Percentiles rank a stretch among this genome's conserved stretches.
These are phyloP conservation scores for Periophthalmus modestus DNA, from an alignment of 2,113 vertebrate species.

Conservation along the genomic window DNA sequence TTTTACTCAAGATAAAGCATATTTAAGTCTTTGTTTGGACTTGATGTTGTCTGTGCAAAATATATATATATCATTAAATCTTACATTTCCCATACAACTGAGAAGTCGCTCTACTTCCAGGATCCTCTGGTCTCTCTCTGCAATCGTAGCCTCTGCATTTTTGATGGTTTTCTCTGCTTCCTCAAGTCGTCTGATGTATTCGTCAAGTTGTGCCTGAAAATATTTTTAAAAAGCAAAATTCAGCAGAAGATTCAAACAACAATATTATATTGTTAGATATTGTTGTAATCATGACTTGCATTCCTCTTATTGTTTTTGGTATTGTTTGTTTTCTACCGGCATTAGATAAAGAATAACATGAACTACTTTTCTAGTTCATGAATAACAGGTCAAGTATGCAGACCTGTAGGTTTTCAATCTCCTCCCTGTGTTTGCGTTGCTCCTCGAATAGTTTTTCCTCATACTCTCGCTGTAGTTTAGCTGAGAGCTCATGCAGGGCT, in stretches of 20 bases:
- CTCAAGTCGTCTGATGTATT: conserved; percentile 88
- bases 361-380: background rate
- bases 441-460: conserved; percentile 85
- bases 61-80: background rate
- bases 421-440: conserved; percentile 82
- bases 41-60: background rate
- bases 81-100: conserved; percentile 90
- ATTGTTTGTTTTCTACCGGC: conserved; percentile 10
- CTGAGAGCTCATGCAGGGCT: conserved; percentile 86
- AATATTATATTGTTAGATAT: background rate
- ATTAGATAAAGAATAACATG: background rate
- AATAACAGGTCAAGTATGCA: conserved; percentile 43
- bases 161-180: conserved; percentile 87
- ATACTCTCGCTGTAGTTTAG: conserved; percentile 84
- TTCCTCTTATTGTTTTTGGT: background rate
- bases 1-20: background rate
- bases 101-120: conserved; percentile 88
- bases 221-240: background rate
- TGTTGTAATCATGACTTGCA: background rate
- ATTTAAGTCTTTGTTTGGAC: background rate
- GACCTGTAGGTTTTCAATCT: conserved; percentile 87
- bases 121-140: conserved; percentile 89
- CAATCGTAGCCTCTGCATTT: conserved; percentile 83
- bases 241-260: background rate
- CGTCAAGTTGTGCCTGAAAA: conserved; percentile 85